Base-by-base conservation (phyloP, 53 echinoderm and acorn worm genomes). In the Astropecten irregularis region DNA sequence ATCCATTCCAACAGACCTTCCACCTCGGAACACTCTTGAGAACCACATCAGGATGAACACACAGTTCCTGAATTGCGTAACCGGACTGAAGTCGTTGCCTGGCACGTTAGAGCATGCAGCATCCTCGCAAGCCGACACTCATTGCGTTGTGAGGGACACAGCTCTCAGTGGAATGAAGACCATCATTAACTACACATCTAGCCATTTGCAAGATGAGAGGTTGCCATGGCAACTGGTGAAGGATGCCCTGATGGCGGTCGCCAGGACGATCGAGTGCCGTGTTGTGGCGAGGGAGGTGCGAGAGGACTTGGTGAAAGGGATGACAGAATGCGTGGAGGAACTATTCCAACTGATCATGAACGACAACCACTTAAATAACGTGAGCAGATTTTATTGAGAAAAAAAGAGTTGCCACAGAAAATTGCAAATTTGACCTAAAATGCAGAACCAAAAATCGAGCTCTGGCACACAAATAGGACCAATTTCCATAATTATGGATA, bases 21-120 rank as follows among this genome's bases (percentile, higher is more conserved):
- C 39, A 9, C 34, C 46, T 34, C 42, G 33, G 11, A 46, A 11
- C 79, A 32, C 40, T 47, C 63, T 79, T 30, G 49, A 79, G 10
- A 47, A 31, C 22, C 47, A 47, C 18, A 42, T 79, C 19, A 59
- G 35, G 20, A 33, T 42, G 14, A 81, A 61, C 53, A 59, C 82
- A 5, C 56, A 73, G n/a, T 92, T 89, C 69, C 68, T 92, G 5
- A 85, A 82, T 38, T 63, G 86, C 39, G 34, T 87, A 4, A 49
- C 83, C 0, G 63, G 59, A 48, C 31, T 91, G 23, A 56, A 83
- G 29, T 83, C 87, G 5, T 65, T 87, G 10, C 53, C 83, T 2
- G 62, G 20, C 18, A 28, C 38, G 9, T 10, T 42, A 19, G 42
- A 66, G 23, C 30, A 44, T 21, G 2, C 52, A 14, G 19, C 1